phyloP scores from a whole-genome alignment of 2,888 invertebrate species.

The Melipona beecheii region DNA sequence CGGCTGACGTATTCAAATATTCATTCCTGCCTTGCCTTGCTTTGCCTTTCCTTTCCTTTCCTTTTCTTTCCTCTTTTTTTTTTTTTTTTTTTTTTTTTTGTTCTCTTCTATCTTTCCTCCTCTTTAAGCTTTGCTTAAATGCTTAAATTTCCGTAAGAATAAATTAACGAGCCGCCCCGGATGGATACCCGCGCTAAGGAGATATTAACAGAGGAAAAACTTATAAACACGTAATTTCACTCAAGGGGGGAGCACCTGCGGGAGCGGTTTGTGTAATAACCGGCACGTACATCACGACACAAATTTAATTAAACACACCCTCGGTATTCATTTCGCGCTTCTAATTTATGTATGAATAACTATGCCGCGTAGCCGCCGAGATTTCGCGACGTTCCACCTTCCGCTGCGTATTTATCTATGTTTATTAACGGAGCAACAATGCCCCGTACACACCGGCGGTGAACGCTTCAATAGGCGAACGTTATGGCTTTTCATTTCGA shows the following conservation, averaged over 20 bases:
- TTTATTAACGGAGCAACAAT: slow-evolving; percentile 62
- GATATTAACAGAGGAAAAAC: slow-evolving; percentile 53
- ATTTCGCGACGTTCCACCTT: slow-evolving; percentile 63
- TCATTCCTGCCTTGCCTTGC: not conserved
- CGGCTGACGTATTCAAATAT: slow-evolving; percentile 8
- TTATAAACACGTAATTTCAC: slow-evolving; percentile 70
- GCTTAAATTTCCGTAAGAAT: slow-evolving; percentile 44
- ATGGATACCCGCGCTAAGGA: slow-evolving; percentile 25
- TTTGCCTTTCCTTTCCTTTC: not conserved
- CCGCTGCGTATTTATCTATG: slow-evolving; percentile 61
- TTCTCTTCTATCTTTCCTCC: no score
- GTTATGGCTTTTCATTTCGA: slow-evolving; percentile 23
- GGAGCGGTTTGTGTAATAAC: slow-evolving; percentile 74
- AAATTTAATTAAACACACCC: slow-evolving; percentile 82
- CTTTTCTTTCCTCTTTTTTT: no score
- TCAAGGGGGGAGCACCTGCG: slow-evolving; percentile 45
- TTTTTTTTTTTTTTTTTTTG: no score
- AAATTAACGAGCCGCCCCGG: slow-evolving; percentile 42
- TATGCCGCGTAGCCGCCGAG: slow-evolving; percentile 72
- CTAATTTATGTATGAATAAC: slow-evolving; percentile 82
- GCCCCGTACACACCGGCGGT: not conserved
- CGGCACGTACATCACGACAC: slow-evolving; percentile 80
- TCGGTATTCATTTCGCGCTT: slow-evolving; percentile 77
- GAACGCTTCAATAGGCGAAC: slow-evolving; percentile 37
- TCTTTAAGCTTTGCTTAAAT: slow-evolving; percentile 5